Evolutionary conservation across 2,113 vertebrate genomes (phyloP).

Genomic region (Burhinus oedicnemus): DNA sequence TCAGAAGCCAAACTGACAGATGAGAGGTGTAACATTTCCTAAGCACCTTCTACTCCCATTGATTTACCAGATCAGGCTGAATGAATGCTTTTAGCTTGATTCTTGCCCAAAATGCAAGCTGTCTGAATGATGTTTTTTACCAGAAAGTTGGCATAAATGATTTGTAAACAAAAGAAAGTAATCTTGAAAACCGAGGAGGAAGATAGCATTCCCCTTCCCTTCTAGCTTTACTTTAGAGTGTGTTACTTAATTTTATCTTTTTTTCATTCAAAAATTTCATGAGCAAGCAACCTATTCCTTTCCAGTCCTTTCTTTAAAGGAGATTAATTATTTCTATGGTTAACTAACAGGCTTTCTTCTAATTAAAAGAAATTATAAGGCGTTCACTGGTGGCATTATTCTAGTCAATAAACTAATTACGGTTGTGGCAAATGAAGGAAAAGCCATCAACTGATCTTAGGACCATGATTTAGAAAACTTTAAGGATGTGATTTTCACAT

Average conservation of each 20-base stretch:
- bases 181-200: background rate
- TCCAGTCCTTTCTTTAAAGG: constrained; percentile 42
- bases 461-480: background rate
- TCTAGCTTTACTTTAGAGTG: background rate
- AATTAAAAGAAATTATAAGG: constrained; percentile 58
- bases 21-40: background rate
- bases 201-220: background rate
- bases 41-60: background rate
- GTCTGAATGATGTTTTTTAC: background rate
- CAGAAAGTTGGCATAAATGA: background rate
- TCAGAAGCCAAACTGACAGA: background rate
- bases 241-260: background rate
- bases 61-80: background rate
- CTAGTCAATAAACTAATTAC: constrained; percentile 65
- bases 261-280: background rate
- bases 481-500: background rate
- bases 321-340: constrained; percentile 56
- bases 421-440: constrained; percentile 24
- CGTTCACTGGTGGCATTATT: constrained; percentile 9
- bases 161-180: background rate
- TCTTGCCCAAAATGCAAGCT: background rate
- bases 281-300: background rate
- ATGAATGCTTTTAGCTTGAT: background rate
- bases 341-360: constrained; percentile 38
- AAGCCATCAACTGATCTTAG: background rate